Evolutionary conservation across 2,797 vertebrate genomes (phyloP), one percentile per base, ranked within the genome.

Genomic region (Eulemur coronatus): DNA sequence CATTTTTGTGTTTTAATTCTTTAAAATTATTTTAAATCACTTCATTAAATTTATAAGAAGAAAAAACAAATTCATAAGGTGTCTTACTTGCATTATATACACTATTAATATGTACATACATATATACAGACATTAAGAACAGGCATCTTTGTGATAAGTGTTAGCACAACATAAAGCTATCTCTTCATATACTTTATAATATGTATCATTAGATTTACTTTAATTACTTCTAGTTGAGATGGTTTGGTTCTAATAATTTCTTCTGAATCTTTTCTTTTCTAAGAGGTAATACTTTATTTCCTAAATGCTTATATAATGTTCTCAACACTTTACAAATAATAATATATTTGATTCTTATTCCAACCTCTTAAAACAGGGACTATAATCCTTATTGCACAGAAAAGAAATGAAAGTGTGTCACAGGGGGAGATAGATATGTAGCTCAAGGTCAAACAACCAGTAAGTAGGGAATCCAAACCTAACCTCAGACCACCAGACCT

Each of bases 201-300:
- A n/a, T n/a, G 18, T 57, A 26, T 41, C 14, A 76, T 79, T 72
- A 46, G 6, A 35, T 46, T 57, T 52, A 41, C 10, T 75, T 85
- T 43, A 24, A 20, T 70, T 84, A 80, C 61, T 41, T 28, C 65
- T 38, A 28, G 14, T 79, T 91, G 48, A 24, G 14, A 35, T 73
- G 15, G 7, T 67, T 75, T 73, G 61, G 28, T 85, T 91, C 3
- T 69, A 89, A 78, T 70, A 46, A 93, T n/a, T 67, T 65, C 20
- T 72, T 72, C 30, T 79, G 41, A 55, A 50, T 38, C 2, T 79
- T 72, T 41, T 5, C 72, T 78, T 96, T 94, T 81, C 13, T 78
- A 63, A 46, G 4, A 14, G 13, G n/a, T 52, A 59, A 48, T 26
- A 65, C 14, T 87, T 70, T 69, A 48, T 52, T 67, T 35, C 30